Evolutionary conservation across 2,113 vertebrate genomes (phyloP).

Genomic region (Perca fluviatilis): DNA sequence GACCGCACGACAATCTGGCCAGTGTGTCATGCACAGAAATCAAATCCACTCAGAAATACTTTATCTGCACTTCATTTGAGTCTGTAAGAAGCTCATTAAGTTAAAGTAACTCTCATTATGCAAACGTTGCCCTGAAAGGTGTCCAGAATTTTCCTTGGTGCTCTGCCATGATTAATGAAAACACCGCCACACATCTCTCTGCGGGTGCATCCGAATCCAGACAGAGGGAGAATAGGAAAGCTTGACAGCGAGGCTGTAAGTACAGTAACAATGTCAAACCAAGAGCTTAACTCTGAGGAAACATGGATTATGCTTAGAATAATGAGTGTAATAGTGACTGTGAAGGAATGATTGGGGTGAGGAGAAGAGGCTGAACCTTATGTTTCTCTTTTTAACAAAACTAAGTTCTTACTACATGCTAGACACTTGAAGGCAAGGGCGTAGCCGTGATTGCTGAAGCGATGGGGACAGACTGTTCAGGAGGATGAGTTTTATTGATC

Average conservation of each 20-base stretch:
- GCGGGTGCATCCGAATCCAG: background rate
- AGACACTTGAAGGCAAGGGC: no score
- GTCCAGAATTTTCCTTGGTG: slow-evolving; percentile 18
- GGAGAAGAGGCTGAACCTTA: background rate
- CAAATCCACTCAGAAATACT: slow-evolving; percentile 11
- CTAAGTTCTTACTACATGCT: background rate
- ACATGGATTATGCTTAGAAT: background rate
- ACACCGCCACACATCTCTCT: background rate
- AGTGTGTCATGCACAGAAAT: slow-evolving; percentile 16
- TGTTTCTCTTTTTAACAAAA: background rate
- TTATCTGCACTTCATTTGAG: background rate
- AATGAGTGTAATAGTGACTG: background rate
- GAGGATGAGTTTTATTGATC: no score
- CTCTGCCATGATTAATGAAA: slow-evolving; percentile 23
- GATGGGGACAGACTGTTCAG: no score
- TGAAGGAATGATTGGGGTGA: background rate
- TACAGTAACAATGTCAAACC: slow-evolving; percentile 15
- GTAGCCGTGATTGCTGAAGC: no score
- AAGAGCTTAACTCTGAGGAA: slow-evolving; percentile 9
- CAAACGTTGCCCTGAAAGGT: slow-evolving; percentile 26
- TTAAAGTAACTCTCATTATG: slow-evolving; percentile 19
- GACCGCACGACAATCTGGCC: background rate
- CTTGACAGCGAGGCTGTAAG: background rate
- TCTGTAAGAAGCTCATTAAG: slow-evolving; percentile 4
- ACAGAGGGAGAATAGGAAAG: slow-evolving; percentile 4